Conservation (phyloP, 1,140 invertebrate genomes). For the Archegozetes longisetosus region DNA sequence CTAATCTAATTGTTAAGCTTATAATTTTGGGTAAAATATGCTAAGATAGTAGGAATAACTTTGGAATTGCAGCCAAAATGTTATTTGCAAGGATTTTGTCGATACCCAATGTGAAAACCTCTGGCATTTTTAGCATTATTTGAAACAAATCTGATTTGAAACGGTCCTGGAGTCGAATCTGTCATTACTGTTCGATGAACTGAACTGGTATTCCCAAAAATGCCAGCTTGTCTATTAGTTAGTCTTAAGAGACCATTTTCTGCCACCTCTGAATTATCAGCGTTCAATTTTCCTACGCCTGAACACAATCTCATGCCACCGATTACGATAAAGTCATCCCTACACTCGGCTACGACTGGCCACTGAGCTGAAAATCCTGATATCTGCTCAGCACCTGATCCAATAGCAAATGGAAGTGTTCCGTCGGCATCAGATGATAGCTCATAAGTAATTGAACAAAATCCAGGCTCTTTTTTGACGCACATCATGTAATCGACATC, state of each 20-base stretch:
- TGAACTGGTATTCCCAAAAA: constrained; percentile 7
- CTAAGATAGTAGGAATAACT: no score
- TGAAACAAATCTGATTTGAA: constrained; percentile 22
- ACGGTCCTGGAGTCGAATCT: constrained; percentile 23
- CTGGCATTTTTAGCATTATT: constrained; percentile 21
- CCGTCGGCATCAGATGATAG: constrained; percentile 11
- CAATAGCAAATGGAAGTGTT: constrained; percentile 20
- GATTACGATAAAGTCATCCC: constrained; percentile 22
- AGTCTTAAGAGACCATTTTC: background rate
- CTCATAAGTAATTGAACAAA: constrained; percentile 36
- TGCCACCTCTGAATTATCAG: background rate
- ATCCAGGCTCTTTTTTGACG: constrained; percentile 24
- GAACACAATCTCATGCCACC: constrained; percentile 21
- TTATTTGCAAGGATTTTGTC: constrained; percentile 23
- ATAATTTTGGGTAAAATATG: no score
- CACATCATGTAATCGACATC: constrained; percentile 37
- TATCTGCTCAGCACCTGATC: constrained; percentile 10
- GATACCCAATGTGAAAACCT: constrained; percentile 22
- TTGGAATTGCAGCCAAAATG: no score
- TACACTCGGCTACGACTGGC: constrained; percentile 17
- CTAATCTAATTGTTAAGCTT: no score
- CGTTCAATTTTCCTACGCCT: background rate
- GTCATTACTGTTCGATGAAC: constrained; percentile 10
- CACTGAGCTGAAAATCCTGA: constrained; percentile 1
- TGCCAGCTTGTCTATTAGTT: background rate